Evolutionary conservation across 2,797 vertebrate species (phyloP).

Genomic region (Diglossa cyanea): DNA sequence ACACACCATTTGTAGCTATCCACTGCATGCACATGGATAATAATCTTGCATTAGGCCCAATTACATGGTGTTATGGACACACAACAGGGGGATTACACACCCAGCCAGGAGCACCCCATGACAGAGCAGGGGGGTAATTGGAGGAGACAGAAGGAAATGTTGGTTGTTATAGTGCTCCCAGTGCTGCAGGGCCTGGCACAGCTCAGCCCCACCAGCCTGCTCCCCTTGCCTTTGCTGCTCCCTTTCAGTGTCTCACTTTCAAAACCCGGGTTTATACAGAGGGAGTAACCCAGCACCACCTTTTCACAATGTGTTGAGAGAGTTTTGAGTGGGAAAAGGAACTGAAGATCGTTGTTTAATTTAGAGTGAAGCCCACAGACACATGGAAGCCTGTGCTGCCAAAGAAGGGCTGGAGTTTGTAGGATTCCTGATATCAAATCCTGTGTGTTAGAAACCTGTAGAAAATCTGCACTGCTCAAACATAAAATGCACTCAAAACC

Average conservation of each 20-base stretch:
- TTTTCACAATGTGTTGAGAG: neutral
- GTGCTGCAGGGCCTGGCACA: neutral
- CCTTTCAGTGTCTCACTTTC: neutral
- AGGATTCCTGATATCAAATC: neutral
- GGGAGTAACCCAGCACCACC: neutral
- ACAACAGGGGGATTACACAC: slow-evolving; percentile 63
- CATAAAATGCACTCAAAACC: neutral
- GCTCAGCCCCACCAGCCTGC: neutral
- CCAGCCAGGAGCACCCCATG: slow-evolving; percentile 51
- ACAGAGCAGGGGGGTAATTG: slow-evolving; percentile 68
- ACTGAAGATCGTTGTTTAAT: neutral
- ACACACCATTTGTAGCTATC: slow-evolving; percentile 59
- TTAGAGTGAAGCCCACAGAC: neutral
- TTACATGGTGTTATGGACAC: slow-evolving; percentile 76
- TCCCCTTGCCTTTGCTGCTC: neutral
- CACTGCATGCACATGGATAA: slow-evolving; percentile 67
- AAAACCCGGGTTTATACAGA: neutral
- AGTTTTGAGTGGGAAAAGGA: neutral
- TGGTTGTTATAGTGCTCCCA: slow-evolving; percentile 42
- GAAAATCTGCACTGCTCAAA: neutral
- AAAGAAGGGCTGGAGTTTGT: neutral
- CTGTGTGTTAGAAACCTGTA: neutral
- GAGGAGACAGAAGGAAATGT: slow-evolving; percentile 76
- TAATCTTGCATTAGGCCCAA: slow-evolving; percentile 75
- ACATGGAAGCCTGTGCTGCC: neutral